Evolutionary conservation across 2,113 vertebrate genomes (phyloP).

Genomic region (Trichechus manatus): DNA sequence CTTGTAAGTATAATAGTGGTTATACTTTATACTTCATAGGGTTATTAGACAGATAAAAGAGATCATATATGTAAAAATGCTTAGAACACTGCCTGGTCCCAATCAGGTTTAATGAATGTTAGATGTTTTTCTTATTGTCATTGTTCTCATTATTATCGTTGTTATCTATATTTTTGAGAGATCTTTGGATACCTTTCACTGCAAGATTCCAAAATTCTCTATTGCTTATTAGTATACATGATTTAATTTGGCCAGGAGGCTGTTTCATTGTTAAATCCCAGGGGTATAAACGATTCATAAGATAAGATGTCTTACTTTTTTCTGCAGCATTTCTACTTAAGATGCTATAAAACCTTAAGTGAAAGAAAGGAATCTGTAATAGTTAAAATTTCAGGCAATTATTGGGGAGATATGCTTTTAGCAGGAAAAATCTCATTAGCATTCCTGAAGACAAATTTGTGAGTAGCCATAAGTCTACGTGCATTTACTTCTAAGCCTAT

Average conservation of each 20-base stretch:
- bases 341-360: neutral
- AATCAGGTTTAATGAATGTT: neutral
- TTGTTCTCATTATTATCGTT: neutral
- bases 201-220: neutral
- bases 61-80: neutral
- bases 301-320: neutral
- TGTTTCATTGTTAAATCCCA: neutral
- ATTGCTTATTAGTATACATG: neutral
- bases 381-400: neutral
- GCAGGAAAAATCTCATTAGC: neutral
- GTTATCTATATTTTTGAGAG: neutral
- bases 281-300: neutral
- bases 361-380: neutral
- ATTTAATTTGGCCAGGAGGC: neutral
- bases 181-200: neutral
- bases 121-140: neutral
- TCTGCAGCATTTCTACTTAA: neutral
- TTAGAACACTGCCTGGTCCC: neutral
- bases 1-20: neutral
- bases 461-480: neutral
- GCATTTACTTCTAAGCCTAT: neutral
- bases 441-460: neutral
- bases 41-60: neutral
- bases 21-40: neutral
- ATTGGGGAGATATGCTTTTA: rapidly evolving